Percentiles rank a stretch among this genome's conserved stretches.
These are phyloP conservation scores for Pangasius macronema DNA, from an alignment of 2,797 vertebrate genomes.

Conservation along the genomic window DNA sequence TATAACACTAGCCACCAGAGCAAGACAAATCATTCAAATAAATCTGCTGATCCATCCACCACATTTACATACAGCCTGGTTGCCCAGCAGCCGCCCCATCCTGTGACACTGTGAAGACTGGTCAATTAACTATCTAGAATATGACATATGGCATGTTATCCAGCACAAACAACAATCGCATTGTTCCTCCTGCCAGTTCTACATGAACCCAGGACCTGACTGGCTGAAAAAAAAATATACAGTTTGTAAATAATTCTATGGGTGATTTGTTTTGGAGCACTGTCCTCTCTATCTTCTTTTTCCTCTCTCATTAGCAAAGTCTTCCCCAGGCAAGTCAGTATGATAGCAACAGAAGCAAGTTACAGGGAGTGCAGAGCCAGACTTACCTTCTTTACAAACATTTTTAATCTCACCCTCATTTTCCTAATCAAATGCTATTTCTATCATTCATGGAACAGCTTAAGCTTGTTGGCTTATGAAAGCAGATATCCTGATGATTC, in stretches of 20 bases:
- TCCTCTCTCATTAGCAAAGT: neutral
- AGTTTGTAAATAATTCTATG: no score
- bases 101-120: conserved; percentile 50
- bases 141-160: conserved; percentile 17
- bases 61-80: conserved; percentile 8
- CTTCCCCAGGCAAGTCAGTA: neutral
- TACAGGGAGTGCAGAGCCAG: neutral
- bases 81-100: conserved; percentile 48
- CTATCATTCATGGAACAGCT: neutral
- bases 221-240: neutral
- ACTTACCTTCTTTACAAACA: neutral
- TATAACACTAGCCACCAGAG: neutral
- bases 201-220: no score
- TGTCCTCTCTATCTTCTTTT: conserved; percentile 41
- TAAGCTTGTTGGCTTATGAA: neutral
- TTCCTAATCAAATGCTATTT: neutral
- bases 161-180: conserved; percentile 48
- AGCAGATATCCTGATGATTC: conserved; percentile 43
- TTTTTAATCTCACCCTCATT: neutral
- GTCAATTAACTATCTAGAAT: conserved; percentile 58
- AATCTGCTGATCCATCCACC: conserved; percentile 30
- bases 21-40: conserved; percentile 12
- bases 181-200: no score
- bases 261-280: conserved; percentile 30
- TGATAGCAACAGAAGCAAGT: neutral